phyloP scores from a whole-genome alignment of 2,797 vertebrate species.

The Pristis pectinata region DNA sequence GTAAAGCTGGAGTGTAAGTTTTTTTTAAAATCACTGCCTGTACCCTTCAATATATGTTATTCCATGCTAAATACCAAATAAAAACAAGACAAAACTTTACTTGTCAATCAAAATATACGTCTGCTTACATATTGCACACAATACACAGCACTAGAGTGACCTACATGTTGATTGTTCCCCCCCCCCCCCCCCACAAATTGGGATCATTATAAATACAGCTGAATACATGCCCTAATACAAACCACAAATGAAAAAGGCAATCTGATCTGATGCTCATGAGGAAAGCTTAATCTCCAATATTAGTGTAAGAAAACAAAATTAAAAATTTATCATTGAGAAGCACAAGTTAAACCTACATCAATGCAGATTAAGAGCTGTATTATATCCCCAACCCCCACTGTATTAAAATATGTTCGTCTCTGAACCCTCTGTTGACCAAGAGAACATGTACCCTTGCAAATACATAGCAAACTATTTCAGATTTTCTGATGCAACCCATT shows the following conservation, averaged over 20 bases:
- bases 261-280: constrained; percentile 41
- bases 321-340: constrained; percentile 43
- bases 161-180: too few species aligned
- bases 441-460: background rate
- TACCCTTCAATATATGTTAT: background rate
- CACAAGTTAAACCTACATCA: constrained; percentile 41
- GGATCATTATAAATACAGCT: constrained; percentile 1
- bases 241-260: constrained; percentile 40
- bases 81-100: background rate
- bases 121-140: background rate
- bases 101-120: background rate
- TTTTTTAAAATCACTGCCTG: background rate
- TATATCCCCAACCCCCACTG: too few species aligned
- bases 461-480: background rate
- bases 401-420: constrained; percentile 9
- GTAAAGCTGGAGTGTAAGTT: background rate
- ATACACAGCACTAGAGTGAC: constrained; percentile 9
- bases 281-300: constrained; percentile 44
- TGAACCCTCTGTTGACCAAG: background rate
- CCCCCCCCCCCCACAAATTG: too few species aligned
- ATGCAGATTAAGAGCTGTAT: constrained; percentile 41
- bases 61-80: background rate
- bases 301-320: constrained; percentile 1
- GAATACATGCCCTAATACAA: background rate
- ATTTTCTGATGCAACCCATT: background rate